phyloP scores from a whole-genome alignment of 2,888 invertebrate species.

The Bugulina stolonifera region DNA sequence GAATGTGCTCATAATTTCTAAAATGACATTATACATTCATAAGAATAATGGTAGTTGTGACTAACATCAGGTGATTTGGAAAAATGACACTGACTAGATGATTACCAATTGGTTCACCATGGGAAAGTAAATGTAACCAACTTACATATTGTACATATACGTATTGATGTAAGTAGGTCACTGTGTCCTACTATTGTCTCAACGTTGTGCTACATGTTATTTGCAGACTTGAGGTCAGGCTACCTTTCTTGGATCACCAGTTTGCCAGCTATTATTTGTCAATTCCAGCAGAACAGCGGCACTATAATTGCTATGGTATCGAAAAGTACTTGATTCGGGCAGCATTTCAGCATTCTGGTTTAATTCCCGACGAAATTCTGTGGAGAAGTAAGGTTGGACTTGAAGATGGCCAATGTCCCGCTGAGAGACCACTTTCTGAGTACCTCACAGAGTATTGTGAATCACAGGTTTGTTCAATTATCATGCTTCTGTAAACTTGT shows the following conservation, averaged over 20 bases:
- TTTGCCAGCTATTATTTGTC: conserved; percentile 76
- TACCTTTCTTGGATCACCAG: conserved; percentile 81
- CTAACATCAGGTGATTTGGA: no score
- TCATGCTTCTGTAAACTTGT: no score
- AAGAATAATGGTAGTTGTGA: no score
- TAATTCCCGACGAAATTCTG: conserved; percentile 76
- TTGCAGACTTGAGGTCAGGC: conserved; percentile 59
- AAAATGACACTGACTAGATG: no score
- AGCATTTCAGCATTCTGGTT: conserved; percentile 69
- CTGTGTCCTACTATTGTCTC: no score
- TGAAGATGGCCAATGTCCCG: conserved; percentile 55
- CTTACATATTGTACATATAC: no score
- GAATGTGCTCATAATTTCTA: no score
- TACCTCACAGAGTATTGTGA: conserved; percentile 44
- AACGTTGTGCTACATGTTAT: no score
- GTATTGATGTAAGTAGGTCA: no score
- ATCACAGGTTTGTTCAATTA: conserved; percentile 38
- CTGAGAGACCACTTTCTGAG: conserved; percentile 43
- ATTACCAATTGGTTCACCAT: no score
- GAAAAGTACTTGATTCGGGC: conserved; percentile 80
- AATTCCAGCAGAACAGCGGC: conserved; percentile 64
- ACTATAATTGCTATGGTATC: conserved; percentile 68
- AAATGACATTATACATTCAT: no score
- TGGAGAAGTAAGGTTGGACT: conserved; percentile 84
- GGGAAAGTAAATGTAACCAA: no score